These are phyloP conservation scores for Mycalesis mineus DNA, from an alignment of 2,888 invertebrate genomes.

Conservation along the genomic window DNA sequence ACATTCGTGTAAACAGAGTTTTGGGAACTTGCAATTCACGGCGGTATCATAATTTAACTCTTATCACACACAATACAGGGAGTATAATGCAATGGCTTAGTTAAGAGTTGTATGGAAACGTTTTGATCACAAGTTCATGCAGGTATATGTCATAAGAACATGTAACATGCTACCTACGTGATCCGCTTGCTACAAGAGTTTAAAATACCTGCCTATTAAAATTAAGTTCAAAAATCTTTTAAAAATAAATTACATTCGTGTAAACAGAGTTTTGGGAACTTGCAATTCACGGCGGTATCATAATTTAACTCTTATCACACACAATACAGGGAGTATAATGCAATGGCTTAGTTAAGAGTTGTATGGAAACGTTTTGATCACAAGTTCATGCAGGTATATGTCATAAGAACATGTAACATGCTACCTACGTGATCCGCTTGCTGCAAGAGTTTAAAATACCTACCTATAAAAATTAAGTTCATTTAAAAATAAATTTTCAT, in stretches of 20 bases:
- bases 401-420: background rate
- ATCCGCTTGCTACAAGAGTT: background rate
- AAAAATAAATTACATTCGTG: constrained; percentile 15
- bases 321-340: too few species aligned
- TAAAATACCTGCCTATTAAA: background rate
- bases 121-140: constrained; percentile 1
- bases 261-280: constrained; percentile 17
- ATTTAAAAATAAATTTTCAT: too few species aligned
- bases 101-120: background rate
- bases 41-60: background rate
- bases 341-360: background rate
- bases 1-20: constrained; percentile 21
- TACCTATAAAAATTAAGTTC: too few species aligned
- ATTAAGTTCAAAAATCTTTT: too few species aligned
- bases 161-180: background rate
- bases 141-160: background rate
- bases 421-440: background rate
- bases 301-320: background rate
- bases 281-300: background rate
- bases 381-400: background rate
- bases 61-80: too few species aligned
- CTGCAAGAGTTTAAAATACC: background rate
- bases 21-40: background rate
- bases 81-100: background rate
- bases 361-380: constrained; percentile 4